Conservation (phyloP, 2,888 invertebrate species). For the Xanthostigma xanthostigma region DNA sequence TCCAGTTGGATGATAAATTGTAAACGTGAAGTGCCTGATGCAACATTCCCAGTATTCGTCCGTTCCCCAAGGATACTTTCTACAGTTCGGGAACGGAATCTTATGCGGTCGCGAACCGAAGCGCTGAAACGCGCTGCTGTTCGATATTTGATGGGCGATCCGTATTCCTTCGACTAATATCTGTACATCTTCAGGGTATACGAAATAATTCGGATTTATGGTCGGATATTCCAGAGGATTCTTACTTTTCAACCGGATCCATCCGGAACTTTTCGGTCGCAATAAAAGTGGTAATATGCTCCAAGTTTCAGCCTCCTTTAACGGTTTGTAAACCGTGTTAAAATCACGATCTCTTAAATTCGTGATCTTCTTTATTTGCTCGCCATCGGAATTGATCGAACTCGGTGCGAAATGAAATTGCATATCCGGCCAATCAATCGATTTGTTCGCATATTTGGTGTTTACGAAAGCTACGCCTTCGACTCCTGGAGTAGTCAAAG, state of each 20-base stretch:
- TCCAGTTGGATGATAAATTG: slow-evolving; percentile 73
- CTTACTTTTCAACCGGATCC: slow-evolving; percentile 63
- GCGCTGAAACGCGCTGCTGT: slow-evolving; percentile 62
- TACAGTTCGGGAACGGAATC: slow-evolving; percentile 72
- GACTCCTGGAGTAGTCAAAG: slow-evolving; percentile 64
- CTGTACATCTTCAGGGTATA: slow-evolving; percentile 65
- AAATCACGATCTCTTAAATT: slow-evolving; percentile 66
- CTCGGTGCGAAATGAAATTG: slow-evolving; percentile 80
- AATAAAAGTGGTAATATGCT: slow-evolving; percentile 66
- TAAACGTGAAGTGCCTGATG: slow-evolving; percentile 61
- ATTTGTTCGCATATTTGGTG: slow-evolving; percentile 67
- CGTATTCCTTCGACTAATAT: slow-evolving; percentile 72
- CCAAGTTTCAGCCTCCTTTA: slow-evolving; percentile 68
- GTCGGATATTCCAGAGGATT: slow-evolving; percentile 73
- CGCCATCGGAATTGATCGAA: slow-evolving; percentile 70
- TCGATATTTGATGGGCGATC: slow-evolving; percentile 65
- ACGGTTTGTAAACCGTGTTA: slow-evolving; percentile 72
- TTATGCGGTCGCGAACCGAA: slow-evolving; percentile 66
- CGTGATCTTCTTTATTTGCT: slow-evolving; percentile 60
- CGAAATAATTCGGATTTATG: slow-evolving; percentile 86
- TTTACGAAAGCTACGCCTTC: slow-evolving; percentile 81
- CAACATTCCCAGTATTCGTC: slow-evolving; percentile 83
- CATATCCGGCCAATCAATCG: slow-evolving; percentile 67
- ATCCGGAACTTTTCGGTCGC: slow-evolving; percentile 76
- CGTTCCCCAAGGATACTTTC: slow-evolving; percentile 50